Evolutionary conservation across 2,888 invertebrate species (phyloP).

Genomic region (Phortica okadai): DNA sequence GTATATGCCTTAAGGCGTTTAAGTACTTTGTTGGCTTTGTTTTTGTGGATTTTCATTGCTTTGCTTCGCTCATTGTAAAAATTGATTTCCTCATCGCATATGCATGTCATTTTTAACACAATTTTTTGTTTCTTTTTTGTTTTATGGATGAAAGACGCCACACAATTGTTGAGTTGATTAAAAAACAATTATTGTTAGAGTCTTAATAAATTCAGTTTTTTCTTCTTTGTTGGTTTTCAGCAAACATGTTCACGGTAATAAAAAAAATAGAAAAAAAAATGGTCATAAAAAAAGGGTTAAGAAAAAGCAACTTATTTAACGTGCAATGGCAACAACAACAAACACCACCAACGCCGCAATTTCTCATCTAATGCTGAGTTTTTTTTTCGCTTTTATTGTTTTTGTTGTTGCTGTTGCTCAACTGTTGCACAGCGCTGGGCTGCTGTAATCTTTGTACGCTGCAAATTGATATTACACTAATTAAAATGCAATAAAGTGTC

Average conservation of each 20-base stretch:
- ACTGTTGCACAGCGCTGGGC: background rate
- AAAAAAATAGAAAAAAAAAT: background rate
- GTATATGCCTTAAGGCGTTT: background rate
- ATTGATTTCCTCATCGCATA: too few species aligned
- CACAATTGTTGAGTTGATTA: background rate
- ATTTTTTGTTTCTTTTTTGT: background rate
- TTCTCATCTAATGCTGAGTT: too few species aligned
- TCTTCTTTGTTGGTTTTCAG: background rate
- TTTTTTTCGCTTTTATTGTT: background rate
- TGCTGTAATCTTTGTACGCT: slow-evolving; percentile 41
- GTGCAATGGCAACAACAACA: background rate
- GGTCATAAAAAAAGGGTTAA: background rate
- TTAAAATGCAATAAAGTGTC: slow-evolving; percentile 74
- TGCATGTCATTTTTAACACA: background rate
- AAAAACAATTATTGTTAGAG: background rate
- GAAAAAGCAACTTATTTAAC: background rate
- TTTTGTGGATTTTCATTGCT: background rate
- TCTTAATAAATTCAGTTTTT: background rate
- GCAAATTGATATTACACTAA: slow-evolving; percentile 75
- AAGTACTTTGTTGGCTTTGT: background rate
- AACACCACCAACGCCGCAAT: background rate
- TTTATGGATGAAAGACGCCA: background rate
- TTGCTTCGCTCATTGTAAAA: too few species aligned
- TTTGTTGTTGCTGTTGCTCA: background rate
- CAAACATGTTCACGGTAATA: background rate